Conservation (phyloP, 2,797 vertebrate species). For the Sebastiscus tertius region DNA sequence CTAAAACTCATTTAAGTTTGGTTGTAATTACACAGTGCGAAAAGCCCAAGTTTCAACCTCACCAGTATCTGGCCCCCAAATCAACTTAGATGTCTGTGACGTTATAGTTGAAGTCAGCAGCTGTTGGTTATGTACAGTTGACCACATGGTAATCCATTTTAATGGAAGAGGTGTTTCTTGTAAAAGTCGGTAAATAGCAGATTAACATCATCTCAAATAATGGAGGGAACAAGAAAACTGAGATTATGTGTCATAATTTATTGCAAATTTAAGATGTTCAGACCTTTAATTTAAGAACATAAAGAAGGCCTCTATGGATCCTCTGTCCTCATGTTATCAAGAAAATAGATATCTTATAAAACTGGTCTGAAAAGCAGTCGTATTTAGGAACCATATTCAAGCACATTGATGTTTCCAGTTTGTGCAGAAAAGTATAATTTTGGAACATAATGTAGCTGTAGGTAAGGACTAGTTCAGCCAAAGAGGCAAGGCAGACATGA, state of each 20-base stretch:
- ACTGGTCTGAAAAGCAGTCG: neutral
- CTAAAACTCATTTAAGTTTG: neutral
- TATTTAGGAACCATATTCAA: neutral
- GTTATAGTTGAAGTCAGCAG: neutral
- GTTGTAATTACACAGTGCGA: neutral
- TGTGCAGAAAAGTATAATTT: neutral
- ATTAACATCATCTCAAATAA: neutral
- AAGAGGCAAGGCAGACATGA: neutral
- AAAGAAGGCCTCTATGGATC: neutral
- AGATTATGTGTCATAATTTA: neutral
- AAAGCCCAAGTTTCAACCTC: neutral
- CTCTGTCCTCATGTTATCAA: neutral
- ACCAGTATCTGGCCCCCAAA: neutral
- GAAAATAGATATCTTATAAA: neutral
- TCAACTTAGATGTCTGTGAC: neutral
- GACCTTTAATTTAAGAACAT: too few relatives aligned
- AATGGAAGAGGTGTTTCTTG: neutral
- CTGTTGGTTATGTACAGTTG: neutral
- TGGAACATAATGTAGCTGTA: neutral
- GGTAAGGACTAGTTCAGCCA: neutral
- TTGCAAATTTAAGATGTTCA: neutral
- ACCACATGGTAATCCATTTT: neutral
- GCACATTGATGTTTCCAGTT: neutral
- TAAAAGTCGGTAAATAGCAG: neutral
- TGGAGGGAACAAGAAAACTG: neutral